Conservation (phyloP, 2,888 invertebrate genomes). For the Ametastegia equiseti region DNA sequence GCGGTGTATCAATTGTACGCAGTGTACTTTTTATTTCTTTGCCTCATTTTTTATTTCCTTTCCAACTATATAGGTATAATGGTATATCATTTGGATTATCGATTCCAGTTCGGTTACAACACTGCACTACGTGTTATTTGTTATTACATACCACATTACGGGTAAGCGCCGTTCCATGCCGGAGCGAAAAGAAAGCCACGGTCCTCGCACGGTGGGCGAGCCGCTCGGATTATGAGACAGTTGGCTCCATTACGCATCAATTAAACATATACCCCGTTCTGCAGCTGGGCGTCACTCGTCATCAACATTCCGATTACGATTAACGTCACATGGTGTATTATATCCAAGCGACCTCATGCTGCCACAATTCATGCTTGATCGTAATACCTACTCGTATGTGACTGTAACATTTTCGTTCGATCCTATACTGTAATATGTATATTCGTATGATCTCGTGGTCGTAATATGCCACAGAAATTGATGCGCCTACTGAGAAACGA, state of each 20-base stretch:
- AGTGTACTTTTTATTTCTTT: neutral
- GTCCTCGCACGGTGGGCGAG: neutral
- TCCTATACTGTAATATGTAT: too few species aligned
- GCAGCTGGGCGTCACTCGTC: conserved; percentile 29
- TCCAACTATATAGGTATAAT: neutral
- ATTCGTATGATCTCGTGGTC: too few species aligned
- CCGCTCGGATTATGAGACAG: neutral
- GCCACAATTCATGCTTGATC: neutral
- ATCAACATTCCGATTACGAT: neutral
- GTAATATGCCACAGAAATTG: too few species aligned
- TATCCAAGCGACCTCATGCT: neutral
- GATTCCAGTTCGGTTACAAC: neutral
- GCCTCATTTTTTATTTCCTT: too few species aligned
- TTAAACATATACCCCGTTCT: conserved; percentile 3
- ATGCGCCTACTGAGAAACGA: too few species aligned
- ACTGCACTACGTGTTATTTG: neutral
- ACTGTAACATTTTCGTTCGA: too few species aligned
- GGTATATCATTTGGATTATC: neutral
- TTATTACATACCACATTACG: conserved; percentile 15
- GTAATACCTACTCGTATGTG: too few species aligned
- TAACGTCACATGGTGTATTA: neutral
- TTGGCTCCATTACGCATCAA: conserved; percentile 9
- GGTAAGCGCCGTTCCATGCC: neutral
- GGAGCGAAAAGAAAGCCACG: neutral
- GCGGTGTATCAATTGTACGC: neutral